Conservation (phyloP, 1,140 invertebrate species). For the Kradibia gibbosae region DNA sequence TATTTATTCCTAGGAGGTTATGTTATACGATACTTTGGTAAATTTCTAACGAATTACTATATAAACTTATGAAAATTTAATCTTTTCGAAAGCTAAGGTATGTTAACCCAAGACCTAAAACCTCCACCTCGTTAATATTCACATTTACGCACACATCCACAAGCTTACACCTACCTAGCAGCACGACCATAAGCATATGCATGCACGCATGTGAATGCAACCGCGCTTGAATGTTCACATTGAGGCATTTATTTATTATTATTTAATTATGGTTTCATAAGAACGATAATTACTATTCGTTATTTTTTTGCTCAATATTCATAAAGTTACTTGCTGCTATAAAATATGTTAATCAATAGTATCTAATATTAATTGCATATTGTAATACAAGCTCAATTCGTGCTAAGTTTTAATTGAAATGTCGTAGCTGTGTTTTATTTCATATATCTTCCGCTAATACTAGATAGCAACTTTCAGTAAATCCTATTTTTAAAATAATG, state of each 20-base stretch:
- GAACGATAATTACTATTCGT: background rate
- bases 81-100: background rate
- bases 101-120: background rate
- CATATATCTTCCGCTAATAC: background rate
- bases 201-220: background rate
- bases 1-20: background rate
- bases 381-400: too few relatives aligned
- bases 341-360: background rate
- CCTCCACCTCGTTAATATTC: background rate
- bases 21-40: background rate
- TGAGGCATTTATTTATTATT: too few relatives aligned
- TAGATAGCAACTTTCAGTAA: background rate
- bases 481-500: background rate
- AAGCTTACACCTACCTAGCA: background rate
- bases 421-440: too few relatives aligned
- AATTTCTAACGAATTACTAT: background rate
- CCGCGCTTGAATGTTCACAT: background rate
- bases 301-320: background rate
- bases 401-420: too few relatives aligned
- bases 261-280: background rate
- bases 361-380: too few relatives aligned
- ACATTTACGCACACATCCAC: too few relatives aligned
- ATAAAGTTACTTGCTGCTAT: background rate
- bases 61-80: background rate
- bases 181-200: too few relatives aligned